Evolutionary conservation across 1,140 invertebrate species (phyloP).

Genomic region (Drosophila trapezifrons): DNA sequence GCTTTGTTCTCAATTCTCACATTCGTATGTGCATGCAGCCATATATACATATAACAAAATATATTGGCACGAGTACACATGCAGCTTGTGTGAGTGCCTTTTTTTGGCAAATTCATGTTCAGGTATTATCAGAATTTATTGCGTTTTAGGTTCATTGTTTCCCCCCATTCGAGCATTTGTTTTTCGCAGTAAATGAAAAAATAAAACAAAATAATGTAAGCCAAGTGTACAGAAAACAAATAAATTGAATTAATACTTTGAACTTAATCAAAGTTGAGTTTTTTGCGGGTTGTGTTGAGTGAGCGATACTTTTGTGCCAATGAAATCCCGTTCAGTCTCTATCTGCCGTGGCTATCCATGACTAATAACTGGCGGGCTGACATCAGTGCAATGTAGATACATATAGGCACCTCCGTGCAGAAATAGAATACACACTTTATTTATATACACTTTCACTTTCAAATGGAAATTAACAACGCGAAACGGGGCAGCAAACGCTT

Average conservation of each 20-base stretch:
- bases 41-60: constrained; percentile 1
- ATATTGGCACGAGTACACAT: constrained; percentile 33
- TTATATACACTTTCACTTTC: constrained; percentile 31
- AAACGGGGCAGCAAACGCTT: constrained; percentile 14
- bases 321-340: neutral
- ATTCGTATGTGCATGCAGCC: constrained; percentile 14
- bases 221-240: constrained; percentile 10
- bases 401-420: neutral
- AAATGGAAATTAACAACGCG: constrained; percentile 19
- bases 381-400: neutral
- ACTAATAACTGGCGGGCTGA: constrained; percentile 2
- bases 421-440: constrained; percentile 29
- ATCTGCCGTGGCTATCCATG: neutral
- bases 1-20: constrained; percentile 67
- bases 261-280: constrained; percentile 3
- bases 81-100: constrained; percentile 30
- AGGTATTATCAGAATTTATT: constrained; percentile 75
- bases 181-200: constrained; percentile 12
- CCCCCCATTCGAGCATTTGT: constrained; percentile 27
- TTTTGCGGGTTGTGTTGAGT: neutral
- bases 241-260: constrained; percentile 19
- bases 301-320: neutral
- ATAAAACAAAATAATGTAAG: constrained; percentile 7
- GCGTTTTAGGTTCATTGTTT: constrained; percentile 79
- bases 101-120: constrained; percentile 54